These are phyloP conservation scores for Myotis vivesi DNA, from an alignment of 2,797 vertebrate species.

Conservation along the genomic window DNA sequence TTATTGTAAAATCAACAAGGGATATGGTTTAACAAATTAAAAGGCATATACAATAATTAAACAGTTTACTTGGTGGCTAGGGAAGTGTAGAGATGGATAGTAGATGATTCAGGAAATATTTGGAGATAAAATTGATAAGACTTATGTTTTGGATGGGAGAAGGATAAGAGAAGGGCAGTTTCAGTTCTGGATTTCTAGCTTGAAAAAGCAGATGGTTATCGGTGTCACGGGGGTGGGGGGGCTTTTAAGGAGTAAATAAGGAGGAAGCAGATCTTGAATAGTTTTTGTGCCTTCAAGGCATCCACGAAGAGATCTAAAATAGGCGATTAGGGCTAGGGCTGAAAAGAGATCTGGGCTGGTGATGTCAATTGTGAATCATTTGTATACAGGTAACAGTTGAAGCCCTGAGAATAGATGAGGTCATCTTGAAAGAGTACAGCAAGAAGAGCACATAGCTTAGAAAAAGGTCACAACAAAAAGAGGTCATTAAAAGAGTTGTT, in stretches of 20 bases:
- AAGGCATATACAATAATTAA: background rate
- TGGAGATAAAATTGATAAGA: background rate
- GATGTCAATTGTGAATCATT: background rate
- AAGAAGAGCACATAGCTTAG: background rate
- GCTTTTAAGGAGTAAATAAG: background rate
- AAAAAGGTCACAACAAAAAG: background rate
- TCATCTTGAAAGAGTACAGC: background rate
- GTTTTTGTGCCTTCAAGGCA: background rate
- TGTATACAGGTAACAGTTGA: background rate
- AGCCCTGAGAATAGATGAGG: background rate
- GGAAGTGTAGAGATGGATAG: background rate
- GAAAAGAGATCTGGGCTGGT: background rate
- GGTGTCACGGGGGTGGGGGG: background rate
- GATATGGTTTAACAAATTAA: background rate
- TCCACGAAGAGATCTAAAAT: background rate
- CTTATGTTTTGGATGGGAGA: background rate
- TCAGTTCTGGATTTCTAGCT: background rate
- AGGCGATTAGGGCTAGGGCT: background rate
- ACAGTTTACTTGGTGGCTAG: background rate
- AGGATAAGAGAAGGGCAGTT: background rate
- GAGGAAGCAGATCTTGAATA: background rate
- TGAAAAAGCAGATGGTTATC: background rate
- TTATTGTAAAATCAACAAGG: background rate
- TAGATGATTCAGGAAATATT: background rate
- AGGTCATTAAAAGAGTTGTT: background rate